Evolutionary conservation across 2,888 invertebrate species (phyloP).

Genomic region (Creontiades dilutus): DNA sequence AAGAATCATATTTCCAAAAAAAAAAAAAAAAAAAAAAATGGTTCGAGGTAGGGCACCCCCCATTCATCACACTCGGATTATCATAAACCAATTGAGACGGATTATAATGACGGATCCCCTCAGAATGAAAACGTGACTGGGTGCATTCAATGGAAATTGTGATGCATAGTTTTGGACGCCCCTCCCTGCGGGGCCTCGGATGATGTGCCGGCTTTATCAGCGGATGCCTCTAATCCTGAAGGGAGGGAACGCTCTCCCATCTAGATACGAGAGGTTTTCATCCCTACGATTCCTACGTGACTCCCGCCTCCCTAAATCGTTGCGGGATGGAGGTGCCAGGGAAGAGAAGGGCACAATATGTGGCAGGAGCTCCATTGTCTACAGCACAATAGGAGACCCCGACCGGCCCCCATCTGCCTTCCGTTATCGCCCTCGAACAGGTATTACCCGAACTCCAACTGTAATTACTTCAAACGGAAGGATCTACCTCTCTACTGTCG

Average conservation of each 20-base stretch:
- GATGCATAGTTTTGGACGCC: constrained; percentile 18
- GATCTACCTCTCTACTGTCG: not conserved
- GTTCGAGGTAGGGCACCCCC: not conserved
- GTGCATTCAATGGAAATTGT: constrained; percentile 57
- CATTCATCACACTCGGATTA: constrained; percentile 54
- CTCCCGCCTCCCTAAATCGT: constrained; percentile 48
- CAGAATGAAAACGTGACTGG: constrained; percentile 45
- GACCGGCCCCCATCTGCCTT: constrained; percentile 52
- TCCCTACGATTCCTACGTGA: constrained; percentile 43
- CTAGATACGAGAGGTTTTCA: constrained; percentile 41
- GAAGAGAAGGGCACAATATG: constrained; percentile 43
- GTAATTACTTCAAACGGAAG: constrained; percentile 68
- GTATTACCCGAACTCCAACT: constrained; percentile 58
- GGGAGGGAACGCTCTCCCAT: not conserved
- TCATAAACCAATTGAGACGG: constrained; percentile 58
- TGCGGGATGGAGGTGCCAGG: constrained; percentile 21
- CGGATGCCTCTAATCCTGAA: constrained; percentile 51
- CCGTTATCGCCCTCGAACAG: constrained; percentile 61
- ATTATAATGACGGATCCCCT: constrained; percentile 55
- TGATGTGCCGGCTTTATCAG: constrained; percentile 47
- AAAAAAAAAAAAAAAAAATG: not conserved
- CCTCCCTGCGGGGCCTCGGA: constrained; percentile 14
- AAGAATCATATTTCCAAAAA: not conserved
- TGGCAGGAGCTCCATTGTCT: constrained; percentile 48
- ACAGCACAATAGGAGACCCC: constrained; percentile 21